These are phyloP conservation scores for Aptenodytes patagonicus DNA, from an alignment of 2,113 vertebrate species.

Conservation along the genomic window DNA sequence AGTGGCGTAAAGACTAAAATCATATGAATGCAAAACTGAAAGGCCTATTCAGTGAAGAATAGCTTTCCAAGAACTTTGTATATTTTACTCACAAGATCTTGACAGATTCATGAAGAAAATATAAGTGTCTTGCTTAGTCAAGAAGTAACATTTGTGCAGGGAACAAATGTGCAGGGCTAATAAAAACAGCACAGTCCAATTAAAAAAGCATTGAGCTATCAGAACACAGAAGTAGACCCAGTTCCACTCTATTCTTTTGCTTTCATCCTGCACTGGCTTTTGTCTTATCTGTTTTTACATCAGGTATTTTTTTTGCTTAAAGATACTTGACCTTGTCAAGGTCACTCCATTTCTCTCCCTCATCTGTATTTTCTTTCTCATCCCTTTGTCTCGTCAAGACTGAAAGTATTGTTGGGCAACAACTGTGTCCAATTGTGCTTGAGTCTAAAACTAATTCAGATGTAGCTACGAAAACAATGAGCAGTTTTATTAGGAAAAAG, in stretches of 20 bases:
- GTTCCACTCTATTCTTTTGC: neutral
- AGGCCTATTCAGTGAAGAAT: neutral
- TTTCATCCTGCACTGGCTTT: neutral
- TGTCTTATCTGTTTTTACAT: neutral
- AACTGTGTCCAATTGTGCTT: neutral
- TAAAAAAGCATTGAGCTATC: neutral
- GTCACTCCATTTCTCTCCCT: neutral
- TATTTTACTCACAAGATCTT: neutral
- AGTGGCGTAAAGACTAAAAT: neutral
- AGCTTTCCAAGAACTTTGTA: neutral
- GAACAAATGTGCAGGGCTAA: neutral
- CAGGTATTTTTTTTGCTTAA: neutral
- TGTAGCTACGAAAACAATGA: neutral
- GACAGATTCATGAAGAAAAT: neutral
- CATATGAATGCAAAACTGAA: neutral
- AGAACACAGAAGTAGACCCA: neutral
- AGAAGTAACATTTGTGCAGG: neutral
- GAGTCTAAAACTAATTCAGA: neutral
- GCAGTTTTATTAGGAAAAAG: neutral
- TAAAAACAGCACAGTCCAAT: neutral
- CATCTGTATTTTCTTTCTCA: neutral
- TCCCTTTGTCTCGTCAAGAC: neutral
- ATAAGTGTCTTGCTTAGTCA: neutral
- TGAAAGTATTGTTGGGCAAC: neutral
- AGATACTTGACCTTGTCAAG: neutral